Evolutionary conservation across 2,888 invertebrate species (phyloP), one percentile per base, ranked within the genome.

Genomic region (Acutogordius australiensis): DNA sequence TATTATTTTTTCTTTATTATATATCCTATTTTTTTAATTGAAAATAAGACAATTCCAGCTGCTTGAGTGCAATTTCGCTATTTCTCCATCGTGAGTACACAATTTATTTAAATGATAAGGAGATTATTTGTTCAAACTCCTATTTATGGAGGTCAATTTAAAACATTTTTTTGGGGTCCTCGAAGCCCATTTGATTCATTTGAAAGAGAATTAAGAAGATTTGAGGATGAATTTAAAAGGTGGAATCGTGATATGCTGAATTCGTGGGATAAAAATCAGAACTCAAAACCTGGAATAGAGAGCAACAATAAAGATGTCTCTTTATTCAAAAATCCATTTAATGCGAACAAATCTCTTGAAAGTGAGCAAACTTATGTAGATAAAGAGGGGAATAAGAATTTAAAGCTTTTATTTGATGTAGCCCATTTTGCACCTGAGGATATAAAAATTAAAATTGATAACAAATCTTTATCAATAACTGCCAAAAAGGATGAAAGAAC

Each of bases 131-230:
- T n/a, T n/a, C n/a, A n/a, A n/a, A n/a, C n/a, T n/a, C n/a, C n/a
- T n/a, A n/a, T n/a, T n/a, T n/a, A n/a, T n/a, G n/a, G n/a, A n/a
- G n/a, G n/a, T n/a, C n/a, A n/a, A n/a, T n/a, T n/a, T n/a, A n/a
- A n/a, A n/a, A n/a, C n/a, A n/a, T 51, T 51, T 26, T 51, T 51
- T 23, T 51, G 51, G 51, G 51, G 51, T 4, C 51, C 51, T 51
- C 8, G 51, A 8, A 21, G 4, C 23, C 51, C 51, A n/a, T 51
- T 51, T 51, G 51, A 51, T 51, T 13, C 4, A 4, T 4, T 51
- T 4, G 51, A 51, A n/a, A 51, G 51, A 51, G 51, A 51, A 51
- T 51, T 51, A 21, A 8, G 23, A 21, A 8, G 51, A 4, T 21
- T 51, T 51, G 51, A 51, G 23, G 51, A 51, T 51, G 18, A 51